Percentiles rank a stretch among this genome's conserved stretches.
phyloP scores from a whole-genome alignment of 2,797 vertebrate genomes.

The Spinus pinus region DNA sequence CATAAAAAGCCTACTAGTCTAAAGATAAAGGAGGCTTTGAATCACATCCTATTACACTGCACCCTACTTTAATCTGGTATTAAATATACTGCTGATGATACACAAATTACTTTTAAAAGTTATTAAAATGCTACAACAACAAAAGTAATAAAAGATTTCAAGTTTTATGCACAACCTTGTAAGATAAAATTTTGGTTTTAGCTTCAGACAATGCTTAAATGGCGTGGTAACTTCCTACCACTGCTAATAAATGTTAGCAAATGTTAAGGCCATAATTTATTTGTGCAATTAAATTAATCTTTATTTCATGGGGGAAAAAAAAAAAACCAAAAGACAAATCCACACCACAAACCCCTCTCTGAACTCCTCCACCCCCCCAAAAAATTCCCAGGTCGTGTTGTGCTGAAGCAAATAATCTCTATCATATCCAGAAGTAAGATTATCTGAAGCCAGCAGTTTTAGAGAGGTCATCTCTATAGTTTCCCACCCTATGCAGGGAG shows the following conservation, averaged over 20 bases:
- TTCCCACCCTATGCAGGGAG: not conserved
- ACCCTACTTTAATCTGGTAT: conserved; percentile 26
- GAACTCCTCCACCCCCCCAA: fast-evolving
- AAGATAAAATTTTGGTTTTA: conserved; percentile 41
- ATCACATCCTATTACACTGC: conserved; percentile 4
- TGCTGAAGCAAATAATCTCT: conserved; percentile 1
- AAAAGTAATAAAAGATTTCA: conserved; percentile 66
- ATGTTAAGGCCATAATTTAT: conserved; percentile 53
- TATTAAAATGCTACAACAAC: conserved; percentile 63
- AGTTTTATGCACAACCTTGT: conserved; percentile 63
- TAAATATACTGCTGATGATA: conserved; percentile 52
- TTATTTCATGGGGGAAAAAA: not conserved
- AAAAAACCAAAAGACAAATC: fast-evolving
- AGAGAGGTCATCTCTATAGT: not conserved
- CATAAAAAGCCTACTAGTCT: not conserved
- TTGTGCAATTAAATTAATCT: not conserved
- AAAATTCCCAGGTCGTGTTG: not conserved
- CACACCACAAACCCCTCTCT: not conserved
- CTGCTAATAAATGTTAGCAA: not conserved
- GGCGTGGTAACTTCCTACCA: not conserved
- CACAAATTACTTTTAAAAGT: not conserved
- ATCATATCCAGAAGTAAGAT: conserved; percentile 46
- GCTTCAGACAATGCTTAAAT: conserved; percentile 31
- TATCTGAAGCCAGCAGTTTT: not conserved
- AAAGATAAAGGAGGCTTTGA: conserved; percentile 43